Conservation (phyloP, 2,797 vertebrate species). For the Emys orbicularis region DNA sequence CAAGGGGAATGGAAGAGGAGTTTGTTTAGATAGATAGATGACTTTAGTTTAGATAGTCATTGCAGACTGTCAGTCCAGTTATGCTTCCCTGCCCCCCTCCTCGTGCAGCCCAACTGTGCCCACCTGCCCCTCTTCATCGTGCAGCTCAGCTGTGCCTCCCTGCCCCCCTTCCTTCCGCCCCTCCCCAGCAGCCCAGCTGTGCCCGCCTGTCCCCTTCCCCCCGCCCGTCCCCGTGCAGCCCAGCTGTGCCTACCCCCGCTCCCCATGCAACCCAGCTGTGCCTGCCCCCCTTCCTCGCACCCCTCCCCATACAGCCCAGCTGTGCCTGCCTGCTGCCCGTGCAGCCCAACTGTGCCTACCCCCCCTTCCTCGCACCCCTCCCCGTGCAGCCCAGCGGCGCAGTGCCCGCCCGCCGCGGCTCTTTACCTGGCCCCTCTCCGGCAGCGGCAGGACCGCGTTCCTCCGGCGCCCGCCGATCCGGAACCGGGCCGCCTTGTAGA, state of each 20-base stretch:
- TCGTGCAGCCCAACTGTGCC: neutral
- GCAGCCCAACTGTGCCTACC: too few relatives aligned
- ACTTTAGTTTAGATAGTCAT: neutral
- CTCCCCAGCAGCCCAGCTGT: constrained; percentile 36
- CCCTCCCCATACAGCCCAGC: constrained; percentile 38
- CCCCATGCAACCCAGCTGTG: constrained; percentile 16
- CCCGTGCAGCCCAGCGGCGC: constrained; percentile 33
- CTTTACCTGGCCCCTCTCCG: constrained; percentile 1
- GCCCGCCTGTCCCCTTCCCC: fast-evolving
- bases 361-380: neutral
- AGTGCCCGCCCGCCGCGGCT: neutral
- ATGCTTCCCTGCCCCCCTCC: too few relatives aligned
- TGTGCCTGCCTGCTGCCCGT: neutral
- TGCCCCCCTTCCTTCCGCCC: neutral
- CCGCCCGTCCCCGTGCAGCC: too few relatives aligned
- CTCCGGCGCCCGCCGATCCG: constrained; percentile 90
- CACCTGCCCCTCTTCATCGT: neutral
- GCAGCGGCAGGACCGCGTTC: constrained; percentile 91
- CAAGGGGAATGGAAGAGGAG: neutral
- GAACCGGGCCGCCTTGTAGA: constrained; percentile 96
- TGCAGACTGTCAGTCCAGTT: neutral
- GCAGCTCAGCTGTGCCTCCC: too few relatives aligned
- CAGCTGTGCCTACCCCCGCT: neutral
- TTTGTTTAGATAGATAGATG: neutral
- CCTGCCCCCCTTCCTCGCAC: fast-evolving